Percentiles rank a stretch among this genome's conserved stretches.
phyloP scores from a whole-genome alignment of 2,797 vertebrate genomes.

The Triplophysa yarkandensis region DNA sequence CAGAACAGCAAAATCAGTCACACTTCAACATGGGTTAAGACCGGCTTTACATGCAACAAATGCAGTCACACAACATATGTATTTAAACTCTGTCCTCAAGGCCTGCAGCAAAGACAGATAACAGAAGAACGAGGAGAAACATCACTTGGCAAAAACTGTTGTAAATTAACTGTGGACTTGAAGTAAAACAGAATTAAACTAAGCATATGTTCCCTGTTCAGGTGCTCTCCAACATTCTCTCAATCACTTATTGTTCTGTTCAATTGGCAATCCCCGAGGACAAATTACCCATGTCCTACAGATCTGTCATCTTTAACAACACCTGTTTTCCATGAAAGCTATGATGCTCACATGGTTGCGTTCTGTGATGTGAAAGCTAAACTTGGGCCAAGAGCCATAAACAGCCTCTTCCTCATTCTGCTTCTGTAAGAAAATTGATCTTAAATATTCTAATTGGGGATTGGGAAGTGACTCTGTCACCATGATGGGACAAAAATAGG shows the following conservation, averaged over 20 bases:
- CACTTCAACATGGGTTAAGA: background rate
- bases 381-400: conserved; percentile 33
- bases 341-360: conserved; percentile 35
- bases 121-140: conserved; percentile 5
- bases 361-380: conserved; percentile 32
- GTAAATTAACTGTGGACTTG: conserved; percentile 29
- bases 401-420: conserved; percentile 48
- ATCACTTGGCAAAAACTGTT: conserved; percentile 1
- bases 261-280: conserved; percentile 1
- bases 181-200: conserved; percentile 18
- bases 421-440: conserved; percentile 62
- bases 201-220: conserved; percentile 31
- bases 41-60: conserved; percentile 9
- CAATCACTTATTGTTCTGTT: conserved; percentile 17
- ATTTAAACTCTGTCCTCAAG: conserved; percentile 28
- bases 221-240: conserved; percentile 7
- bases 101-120: conserved; percentile 22
- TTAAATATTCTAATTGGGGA: conserved; percentile 75
- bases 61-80: background rate
- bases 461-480: conserved; percentile 65
- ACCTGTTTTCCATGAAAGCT: conserved; percentile 50
- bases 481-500: conserved; percentile 70
- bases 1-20: conserved; percentile 17
- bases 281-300: conserved; percentile 19
- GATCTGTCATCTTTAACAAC: conserved; percentile 45